Evolutionary conservation across 2,113 vertebrate species (phyloP).

Genomic region (Synodontis membranacea): DNA sequence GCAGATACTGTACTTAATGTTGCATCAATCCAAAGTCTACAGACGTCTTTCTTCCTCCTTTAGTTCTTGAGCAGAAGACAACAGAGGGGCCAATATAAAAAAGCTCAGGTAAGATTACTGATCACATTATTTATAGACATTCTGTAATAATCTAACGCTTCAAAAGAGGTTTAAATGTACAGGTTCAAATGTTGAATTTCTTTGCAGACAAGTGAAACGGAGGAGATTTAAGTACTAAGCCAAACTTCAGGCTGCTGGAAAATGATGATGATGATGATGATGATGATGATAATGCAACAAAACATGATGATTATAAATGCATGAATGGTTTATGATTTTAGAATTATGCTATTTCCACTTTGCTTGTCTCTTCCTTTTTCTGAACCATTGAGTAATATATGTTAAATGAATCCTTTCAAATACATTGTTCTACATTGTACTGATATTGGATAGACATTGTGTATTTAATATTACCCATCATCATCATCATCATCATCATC

Average conservation of each 20-base stretch:
- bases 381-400: neutral
- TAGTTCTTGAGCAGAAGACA: constrained; percentile 76
- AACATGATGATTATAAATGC: neutral
- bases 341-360: neutral
- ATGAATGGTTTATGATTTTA: neutral
- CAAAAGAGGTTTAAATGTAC: too few relatives aligned
- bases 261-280: too few relatives aligned
- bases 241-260: neutral
- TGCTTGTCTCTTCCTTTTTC: neutral
- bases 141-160: too few relatives aligned
- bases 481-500: neutral
- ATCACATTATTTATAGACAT: too few relatives aligned
- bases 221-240: constrained; percentile 21
- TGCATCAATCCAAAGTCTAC: neutral
- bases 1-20: neutral
- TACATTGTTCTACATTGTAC: neutral
- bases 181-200: neutral
- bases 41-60: constrained; percentile 12
- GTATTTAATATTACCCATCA: neutral
- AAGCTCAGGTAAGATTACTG: constrained; percentile 74
- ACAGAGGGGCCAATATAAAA: constrained; percentile 72
- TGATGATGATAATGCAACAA: neutral
- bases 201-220: constrained; percentile 18
- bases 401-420: neutral
- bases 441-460: neutral